Evolutionary conservation across 2,113 vertebrate species (phyloP), one percentile per base, ranked within the genome.

Genomic region (Marmota monax): DNA sequence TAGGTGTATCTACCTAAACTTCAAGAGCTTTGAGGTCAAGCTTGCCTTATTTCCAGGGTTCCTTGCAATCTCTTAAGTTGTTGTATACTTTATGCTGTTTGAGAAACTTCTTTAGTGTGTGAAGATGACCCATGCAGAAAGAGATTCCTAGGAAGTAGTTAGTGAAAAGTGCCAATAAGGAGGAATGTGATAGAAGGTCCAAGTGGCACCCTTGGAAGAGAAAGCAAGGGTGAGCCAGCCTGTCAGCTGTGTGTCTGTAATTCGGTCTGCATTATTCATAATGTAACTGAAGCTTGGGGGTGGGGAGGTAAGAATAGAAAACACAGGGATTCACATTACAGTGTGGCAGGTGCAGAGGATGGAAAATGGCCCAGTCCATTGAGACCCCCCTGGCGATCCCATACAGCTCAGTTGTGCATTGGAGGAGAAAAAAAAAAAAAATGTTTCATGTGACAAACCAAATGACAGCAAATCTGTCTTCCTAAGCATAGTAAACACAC

Each of bases 221-320:
- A 84, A 94, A 94, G 70, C 53, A n/a, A 27, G 96, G 61, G 73
- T 61, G 29, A 90, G 84, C 32, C 39, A 29, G 86, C 63, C 92
- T 70, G 67, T 96, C 91, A 88, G 84, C 92, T 65, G 79, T 20
- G 78, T 2, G 8, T 86, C 23, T 88, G 84, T 70, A 67, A 65
- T 56, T 97, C 9, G 1, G 72, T 34, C 96, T 98, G 86, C 93
- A 96, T 98, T 98, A 98, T 98, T 98, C 82, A 98, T 86, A 58
- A 45, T 89, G 98, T 97, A 98, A 98, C 95, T 83, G 94, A 97
- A 98, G 95, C 97, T 84, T 1, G 17, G 3, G 25, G 4, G 13
- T 4, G 67, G 91, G 5, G 65, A 90, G 93, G 95, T 83, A 96
- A 96, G 95, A 88, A 85, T 61, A 97, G 97, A 82, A 94, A 96